phyloP scores from a whole-genome alignment of 1,140 invertebrate genomes.

The Pogonomyrmex californicus region DNA sequence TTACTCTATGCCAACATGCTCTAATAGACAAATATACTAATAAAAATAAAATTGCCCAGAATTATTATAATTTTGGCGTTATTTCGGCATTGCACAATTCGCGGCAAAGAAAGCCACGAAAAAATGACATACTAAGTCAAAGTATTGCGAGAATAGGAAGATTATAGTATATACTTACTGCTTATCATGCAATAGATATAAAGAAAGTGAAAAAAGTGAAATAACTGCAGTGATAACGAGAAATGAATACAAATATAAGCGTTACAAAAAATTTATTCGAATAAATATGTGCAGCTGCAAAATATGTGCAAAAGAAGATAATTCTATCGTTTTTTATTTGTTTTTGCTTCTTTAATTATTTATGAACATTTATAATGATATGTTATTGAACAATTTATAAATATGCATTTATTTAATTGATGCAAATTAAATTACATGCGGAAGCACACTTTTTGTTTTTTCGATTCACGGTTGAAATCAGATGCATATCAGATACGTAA shows the following conservation, averaged over 20 bases:
- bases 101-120: background rate
- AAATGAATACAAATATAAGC: background rate
- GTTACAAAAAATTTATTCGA: background rate
- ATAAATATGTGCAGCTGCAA: background rate
- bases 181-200: background rate
- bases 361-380: background rate
- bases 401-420: background rate
- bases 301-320: background rate
- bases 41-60: constrained; percentile 2
- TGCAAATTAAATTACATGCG: background rate
- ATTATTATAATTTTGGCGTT: background rate
- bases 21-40: background rate
- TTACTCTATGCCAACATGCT: background rate
- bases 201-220: background rate
- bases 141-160: constrained; percentile 9
- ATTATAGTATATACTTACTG: constrained; percentile 6
- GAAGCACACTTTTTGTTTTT: background rate
- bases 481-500: background rate
- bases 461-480: background rate
- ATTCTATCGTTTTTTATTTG: background rate
- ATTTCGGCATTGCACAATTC: constrained; percentile 23
- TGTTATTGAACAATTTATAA: background rate
- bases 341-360: background rate
- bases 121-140: background rate
- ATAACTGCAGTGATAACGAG: background rate